A percentile compares a stretch with the other conserved stretches of the same genome.
phyloP scores from a whole-genome alignment of 1,140 invertebrate genomes.

The Drosophila equinoxialis region DNA sequence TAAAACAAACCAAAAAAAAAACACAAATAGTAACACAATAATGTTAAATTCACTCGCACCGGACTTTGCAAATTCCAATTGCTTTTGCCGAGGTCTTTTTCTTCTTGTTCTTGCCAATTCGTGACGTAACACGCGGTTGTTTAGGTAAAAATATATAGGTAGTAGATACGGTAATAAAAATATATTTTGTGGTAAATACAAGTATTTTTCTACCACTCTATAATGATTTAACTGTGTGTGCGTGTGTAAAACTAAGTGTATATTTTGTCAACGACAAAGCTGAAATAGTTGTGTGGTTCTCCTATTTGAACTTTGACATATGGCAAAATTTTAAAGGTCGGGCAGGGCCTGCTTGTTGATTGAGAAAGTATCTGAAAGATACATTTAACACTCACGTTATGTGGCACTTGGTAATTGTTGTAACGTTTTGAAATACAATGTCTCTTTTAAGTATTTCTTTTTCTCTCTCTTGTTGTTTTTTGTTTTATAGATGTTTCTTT shows the following conservation, averaged over 20 bases:
- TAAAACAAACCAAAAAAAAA: constrained; percentile 2
- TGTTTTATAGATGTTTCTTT: constrained; percentile 57
- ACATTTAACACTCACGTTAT: constrained; percentile 26
- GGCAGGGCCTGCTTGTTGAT: constrained; percentile 36
- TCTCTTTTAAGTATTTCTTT: constrained; percentile 26
- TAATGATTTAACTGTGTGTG: background rate
- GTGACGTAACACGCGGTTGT: background rate
- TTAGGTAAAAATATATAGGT: background rate
- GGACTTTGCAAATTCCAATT: background rate
- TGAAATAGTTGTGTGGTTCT: background rate
- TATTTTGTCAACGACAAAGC: constrained; percentile 11
- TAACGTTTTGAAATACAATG: constrained; percentile 32
- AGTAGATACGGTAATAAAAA: constrained; percentile 1
- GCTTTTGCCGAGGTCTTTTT: background rate
- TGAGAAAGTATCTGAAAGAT: constrained; percentile 34
- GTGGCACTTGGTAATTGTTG: constrained; percentile 44
- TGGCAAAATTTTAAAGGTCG: constrained; percentile 23
- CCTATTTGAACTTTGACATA: constrained; percentile 63
- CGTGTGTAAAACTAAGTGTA: constrained; percentile 20
- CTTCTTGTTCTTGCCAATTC: background rate
- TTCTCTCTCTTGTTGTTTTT: constrained; percentile 26
- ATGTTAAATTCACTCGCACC: background rate
- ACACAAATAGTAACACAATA: constrained; percentile 12
- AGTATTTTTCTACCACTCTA: background rate
- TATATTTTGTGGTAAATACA: background rate